Evolutionary conservation across 2,888 invertebrate genomes (phyloP), one percentile per base, ranked within the genome.

Genomic region (Bimastos eiseni): DNA sequence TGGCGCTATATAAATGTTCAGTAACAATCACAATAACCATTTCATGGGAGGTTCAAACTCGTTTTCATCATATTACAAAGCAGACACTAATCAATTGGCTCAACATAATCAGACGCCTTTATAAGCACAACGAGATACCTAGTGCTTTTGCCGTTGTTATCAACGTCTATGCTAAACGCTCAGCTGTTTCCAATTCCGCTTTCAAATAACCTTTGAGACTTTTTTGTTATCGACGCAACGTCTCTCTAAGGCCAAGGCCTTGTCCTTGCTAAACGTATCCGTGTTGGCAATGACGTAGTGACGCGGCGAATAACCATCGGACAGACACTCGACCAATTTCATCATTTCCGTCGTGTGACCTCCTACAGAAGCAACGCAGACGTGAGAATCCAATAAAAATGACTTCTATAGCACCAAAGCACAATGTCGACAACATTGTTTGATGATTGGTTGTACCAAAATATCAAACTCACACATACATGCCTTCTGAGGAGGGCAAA

Each of bases 291-390:
- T 95, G 89, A 98, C 95, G 94, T 98, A 98, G 91, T 96, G 95
- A 90, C 98, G 96, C 0, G 98, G 98, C 0, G 95, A 95, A 94
- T 97, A 98, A 93, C 96, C 96, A 2, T 95, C 89, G 30, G 93
- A 93, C 88, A 98, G 94, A 44, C 96, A 96, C 92, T 96, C 95
- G 15, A 97, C 95, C 86, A 99, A 96, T 92, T 96, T 96, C 90
- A 98, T 94, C 96, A 99, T 97, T 96, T 99, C 99, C n/a, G 97
- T 97, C 0, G 99, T 99, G 94, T 99, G 99, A 0, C 98, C 98
- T 91, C 98, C 98, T 92, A 97, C 93, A 83, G 89, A 49, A 38
- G 44, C 30, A 83, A 90, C 19, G 13, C 36, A 89, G 33, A 37
- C 41, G 19, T 83, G n/a, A 21, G 4, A 83, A 49, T 17, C 49